Evolutionary conservation across 2,888 invertebrate genomes (phyloP).

Genomic region (Acleris laterana): DNA sequence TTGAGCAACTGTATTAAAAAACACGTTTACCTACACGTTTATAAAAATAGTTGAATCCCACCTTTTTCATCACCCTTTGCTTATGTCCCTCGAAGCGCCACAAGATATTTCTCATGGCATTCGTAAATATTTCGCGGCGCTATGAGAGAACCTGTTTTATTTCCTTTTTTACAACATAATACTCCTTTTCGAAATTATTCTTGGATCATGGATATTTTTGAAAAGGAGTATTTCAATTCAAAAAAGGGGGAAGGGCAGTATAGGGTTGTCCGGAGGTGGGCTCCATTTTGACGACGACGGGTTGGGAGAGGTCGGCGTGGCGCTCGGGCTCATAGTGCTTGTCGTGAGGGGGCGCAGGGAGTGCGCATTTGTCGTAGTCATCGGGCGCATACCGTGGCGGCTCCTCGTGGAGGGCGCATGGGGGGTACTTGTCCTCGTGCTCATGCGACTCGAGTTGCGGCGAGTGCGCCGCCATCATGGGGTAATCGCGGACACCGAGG

Average conservation of each 20-base stretch:
- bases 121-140: conserved; percentile 8
- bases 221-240: conserved; percentile 88
- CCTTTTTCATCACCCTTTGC: neutral
- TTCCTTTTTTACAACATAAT: conserved; percentile 49
- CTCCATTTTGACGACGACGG: conserved; percentile 84
- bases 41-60: too few species aligned
- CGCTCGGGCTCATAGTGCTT: conserved; percentile 78
- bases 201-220: conserved; percentile 75
- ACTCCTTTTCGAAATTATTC: conserved; percentile 83
- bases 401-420: conserved; percentile 78
- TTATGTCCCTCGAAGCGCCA: neutral
- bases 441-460: conserved; percentile 83
- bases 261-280: conserved; percentile 85
- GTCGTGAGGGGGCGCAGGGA: conserved; percentile 73
- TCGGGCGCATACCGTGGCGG: conserved; percentile 78
- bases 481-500: conserved; percentile 86
- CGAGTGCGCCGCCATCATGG: conserved; percentile 87
- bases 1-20: too few species aligned
- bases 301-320: conserved; percentile 72
- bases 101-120: neutral
- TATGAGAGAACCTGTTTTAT: conserved; percentile 1
- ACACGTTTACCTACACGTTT: neutral
- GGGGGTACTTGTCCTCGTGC: conserved; percentile 73
- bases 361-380: conserved; percentile 86
- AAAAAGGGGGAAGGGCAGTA: conserved; percentile 90